phyloP scores from a whole-genome alignment of 1,140 invertebrate species.

The Platyscapa corneri region DNA sequence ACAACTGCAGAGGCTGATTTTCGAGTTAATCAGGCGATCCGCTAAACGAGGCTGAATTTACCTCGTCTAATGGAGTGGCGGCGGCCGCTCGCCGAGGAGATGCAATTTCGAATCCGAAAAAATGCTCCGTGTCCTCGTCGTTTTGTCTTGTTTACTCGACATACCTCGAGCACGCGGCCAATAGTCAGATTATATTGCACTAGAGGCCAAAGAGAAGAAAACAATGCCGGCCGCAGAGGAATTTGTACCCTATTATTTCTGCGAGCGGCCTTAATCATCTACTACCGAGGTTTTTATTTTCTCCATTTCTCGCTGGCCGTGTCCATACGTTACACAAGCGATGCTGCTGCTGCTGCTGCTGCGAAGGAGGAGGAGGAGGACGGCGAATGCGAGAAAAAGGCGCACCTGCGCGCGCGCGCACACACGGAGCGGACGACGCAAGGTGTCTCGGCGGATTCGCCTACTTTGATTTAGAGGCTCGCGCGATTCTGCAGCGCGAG shows the following conservation, averaged over 20 bases:
- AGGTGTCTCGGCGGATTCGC: neutral
- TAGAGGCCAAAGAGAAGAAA: neutral
- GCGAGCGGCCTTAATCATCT: neutral
- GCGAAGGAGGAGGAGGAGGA: no score
- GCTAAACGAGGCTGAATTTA: neutral
- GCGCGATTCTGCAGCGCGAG: neutral
- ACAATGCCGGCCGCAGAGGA: neutral
- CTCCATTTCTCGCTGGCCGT: neutral
- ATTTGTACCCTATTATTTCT: conserved; percentile 8
- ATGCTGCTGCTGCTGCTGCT: no score
- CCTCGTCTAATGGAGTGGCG: neutral
- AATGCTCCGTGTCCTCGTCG: neutral
- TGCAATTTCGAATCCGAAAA: neutral
- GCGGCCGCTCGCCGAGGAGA: no score
- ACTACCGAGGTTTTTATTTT: neutral
- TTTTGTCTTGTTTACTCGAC: neutral
- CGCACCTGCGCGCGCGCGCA: neutral
- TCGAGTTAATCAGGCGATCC: no score
- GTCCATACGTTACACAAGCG: neutral
- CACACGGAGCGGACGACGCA: no score
- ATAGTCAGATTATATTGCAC: neutral
- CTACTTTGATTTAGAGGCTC: conserved; percentile 20
- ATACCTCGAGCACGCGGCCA: neutral
- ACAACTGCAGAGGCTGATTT: no score
- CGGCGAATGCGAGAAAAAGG: neutral